Evolutionary conservation across 2,797 vertebrate genomes (phyloP).

Genomic region (Linurgus olivaceus): DNA sequence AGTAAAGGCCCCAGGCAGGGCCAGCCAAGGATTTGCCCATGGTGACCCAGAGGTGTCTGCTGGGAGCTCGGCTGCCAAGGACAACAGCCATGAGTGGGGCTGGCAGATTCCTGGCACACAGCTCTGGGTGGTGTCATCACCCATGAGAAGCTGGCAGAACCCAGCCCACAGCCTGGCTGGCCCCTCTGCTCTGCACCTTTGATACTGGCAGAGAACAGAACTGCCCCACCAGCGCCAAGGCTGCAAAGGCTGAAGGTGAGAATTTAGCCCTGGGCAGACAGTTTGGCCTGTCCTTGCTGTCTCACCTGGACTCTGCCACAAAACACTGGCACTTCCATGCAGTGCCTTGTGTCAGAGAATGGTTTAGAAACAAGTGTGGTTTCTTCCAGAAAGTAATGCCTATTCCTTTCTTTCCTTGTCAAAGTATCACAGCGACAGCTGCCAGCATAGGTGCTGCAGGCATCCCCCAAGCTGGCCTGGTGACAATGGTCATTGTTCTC

Average conservation of each 20-base stretch:
- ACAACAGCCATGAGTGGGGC: background rate
- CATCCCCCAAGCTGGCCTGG: constrained; percentile 95
- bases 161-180: background rate
- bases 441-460: constrained; percentile 97
- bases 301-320: background rate
- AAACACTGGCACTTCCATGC: background rate
- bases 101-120: background rate
- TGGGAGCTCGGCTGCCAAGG: background rate
- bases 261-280: background rate
- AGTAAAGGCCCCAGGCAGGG: background rate
- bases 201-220: background rate
- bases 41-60: background rate
- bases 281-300: background rate
- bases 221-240: background rate
- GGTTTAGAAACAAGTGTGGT: background rate
- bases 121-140: accelerated
- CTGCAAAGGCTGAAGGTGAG: background rate
- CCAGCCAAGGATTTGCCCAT: accelerated
- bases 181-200: background rate
- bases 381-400: background rate
- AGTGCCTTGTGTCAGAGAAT: background rate
- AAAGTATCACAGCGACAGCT: constrained; percentile 94
- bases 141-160: background rate
- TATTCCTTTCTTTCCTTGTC: background rate
- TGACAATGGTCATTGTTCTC: constrained; percentile 98